Percentiles rank a stretch among this genome's conserved stretches.
Conservation (phyloP, 1,140 invertebrate species). For the Tetraneura akinire region DNA sequence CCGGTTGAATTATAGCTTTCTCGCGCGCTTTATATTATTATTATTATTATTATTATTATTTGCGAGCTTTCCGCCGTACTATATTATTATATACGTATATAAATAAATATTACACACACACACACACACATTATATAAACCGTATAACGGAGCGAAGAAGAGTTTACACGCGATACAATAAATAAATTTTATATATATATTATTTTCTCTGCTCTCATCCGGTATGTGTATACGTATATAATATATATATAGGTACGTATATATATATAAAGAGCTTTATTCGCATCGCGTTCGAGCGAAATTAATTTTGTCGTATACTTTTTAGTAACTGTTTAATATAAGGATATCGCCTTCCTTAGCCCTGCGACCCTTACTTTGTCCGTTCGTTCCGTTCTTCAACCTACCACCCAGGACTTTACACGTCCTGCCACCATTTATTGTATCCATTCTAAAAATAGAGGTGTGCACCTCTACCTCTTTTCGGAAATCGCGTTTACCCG, state of each 20-base stretch:
- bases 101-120: neutral
- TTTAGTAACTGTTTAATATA: slow-evolving; percentile 45
- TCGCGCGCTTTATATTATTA: slow-evolving; percentile 49
- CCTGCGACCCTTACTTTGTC: neutral
- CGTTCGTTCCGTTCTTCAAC: no score
- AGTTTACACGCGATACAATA: slow-evolving; percentile 39
- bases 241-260: no score
- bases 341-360: neutral
- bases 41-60: slow-evolving; percentile 50
- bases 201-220: slow-evolving; percentile 2
- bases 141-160: neutral
- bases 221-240: no score
- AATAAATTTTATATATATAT: slow-evolving; percentile 29
- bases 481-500: no score
- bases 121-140: neutral
- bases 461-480: no score
- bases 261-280: slow-evolving; percentile 49
- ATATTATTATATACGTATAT: neutral
- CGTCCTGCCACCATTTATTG: no score
- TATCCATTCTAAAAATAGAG: no score
- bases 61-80: slow-evolving; percentile 44
- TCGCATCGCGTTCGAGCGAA: slow-evolving; percentile 31
- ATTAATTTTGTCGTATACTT: slow-evolving; percentile 51
- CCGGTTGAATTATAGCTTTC: slow-evolving; percentile 52
- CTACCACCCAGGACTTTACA: no score